Evolutionary conservation across 2,888 invertebrate genomes (phyloP).

Genomic region (Sinelater perroti): DNA sequence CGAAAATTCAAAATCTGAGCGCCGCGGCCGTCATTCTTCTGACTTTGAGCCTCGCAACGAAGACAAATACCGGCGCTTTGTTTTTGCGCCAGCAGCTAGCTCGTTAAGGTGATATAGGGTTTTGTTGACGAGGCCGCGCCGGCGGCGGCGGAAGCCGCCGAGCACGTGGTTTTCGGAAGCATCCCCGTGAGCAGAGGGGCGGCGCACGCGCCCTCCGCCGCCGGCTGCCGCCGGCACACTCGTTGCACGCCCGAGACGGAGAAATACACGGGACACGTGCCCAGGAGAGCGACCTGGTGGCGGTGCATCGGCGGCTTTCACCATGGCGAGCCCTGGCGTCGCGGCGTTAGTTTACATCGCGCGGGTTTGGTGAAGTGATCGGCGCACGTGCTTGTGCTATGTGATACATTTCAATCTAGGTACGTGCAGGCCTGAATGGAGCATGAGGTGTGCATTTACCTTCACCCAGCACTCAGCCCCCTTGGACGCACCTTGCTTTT

Average conservation of each 20-base stretch:
- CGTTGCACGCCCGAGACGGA: constrained; percentile 43
- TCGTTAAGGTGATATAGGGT: no score
- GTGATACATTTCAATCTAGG: constrained; percentile 18
- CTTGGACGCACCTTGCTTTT: background rate
- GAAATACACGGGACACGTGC: constrained; percentile 42
- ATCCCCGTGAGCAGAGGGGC: constrained; percentile 53
- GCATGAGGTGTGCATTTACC: background rate
- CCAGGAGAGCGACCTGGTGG: constrained; percentile 36
- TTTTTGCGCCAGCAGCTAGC: no score
- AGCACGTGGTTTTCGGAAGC: constrained; percentile 43
- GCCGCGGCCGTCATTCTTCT: no score
- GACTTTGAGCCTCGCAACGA: no score
- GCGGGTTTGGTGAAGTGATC: constrained; percentile 2
- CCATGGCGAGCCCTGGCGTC: background rate
- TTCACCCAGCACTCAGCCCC: no score
- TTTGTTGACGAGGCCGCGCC: no score
- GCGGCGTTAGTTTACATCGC: constrained; percentile 4
- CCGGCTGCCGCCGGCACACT: constrained; percentile 50
- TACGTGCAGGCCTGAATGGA: constrained; percentile 3
- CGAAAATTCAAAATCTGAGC: no score
- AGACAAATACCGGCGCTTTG: no score
- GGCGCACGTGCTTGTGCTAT: constrained; percentile 9
- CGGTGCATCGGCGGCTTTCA: constrained; percentile 6
- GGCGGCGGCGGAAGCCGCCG: constrained; percentile 23
- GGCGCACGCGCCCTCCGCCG: constrained; percentile 48